These are phyloP conservation scores for Ctenochaetus hawaiiensis DNA, from an alignment of 2,797 vertebrate genomes.

Conservation along the genomic window DNA sequence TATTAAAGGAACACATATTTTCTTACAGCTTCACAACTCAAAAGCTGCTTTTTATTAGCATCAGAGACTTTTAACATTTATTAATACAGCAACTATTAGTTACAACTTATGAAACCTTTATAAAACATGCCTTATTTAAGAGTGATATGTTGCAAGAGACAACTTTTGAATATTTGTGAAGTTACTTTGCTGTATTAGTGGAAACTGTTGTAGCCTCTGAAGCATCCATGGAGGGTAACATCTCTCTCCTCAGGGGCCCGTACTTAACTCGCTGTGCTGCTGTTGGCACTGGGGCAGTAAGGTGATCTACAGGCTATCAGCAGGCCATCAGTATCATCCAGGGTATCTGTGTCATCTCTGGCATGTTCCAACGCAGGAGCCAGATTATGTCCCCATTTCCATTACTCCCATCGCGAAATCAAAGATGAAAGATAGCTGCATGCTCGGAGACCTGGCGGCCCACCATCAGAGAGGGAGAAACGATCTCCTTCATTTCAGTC, in stretches of 20 bases:
- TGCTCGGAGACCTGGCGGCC: constrained; percentile 26
- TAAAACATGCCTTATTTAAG: not conserved
- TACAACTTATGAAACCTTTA: not conserved
- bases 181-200: constrained; percentile 38
- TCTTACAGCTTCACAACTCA: not conserved
- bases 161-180: constrained; percentile 43
- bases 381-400: constrained; percentile 70
- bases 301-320: constrained; percentile 76
- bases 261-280: constrained; percentile 44
- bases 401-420: constrained; percentile 67
- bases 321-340: constrained; percentile 74
- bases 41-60: not conserved
- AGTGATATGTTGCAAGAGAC: constrained; percentile 1
- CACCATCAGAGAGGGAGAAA: constrained; percentile 28
- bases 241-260: constrained; percentile 53
- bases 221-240: constrained; percentile 55
- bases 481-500: constrained; percentile 50
- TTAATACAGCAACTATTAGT: not conserved
- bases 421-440: constrained; percentile 65
- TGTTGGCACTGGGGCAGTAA: constrained; percentile 73
- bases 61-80: not conserved
- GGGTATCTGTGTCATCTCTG: constrained; percentile 79
- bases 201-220: constrained; percentile 47
- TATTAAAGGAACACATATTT: not conserved
- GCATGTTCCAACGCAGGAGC: constrained; percentile 75